Evolutionary conservation across 1,140 invertebrate species (phyloP), one percentile per base, ranked within the genome.

Genomic region (Platyscapa corneri): DNA sequence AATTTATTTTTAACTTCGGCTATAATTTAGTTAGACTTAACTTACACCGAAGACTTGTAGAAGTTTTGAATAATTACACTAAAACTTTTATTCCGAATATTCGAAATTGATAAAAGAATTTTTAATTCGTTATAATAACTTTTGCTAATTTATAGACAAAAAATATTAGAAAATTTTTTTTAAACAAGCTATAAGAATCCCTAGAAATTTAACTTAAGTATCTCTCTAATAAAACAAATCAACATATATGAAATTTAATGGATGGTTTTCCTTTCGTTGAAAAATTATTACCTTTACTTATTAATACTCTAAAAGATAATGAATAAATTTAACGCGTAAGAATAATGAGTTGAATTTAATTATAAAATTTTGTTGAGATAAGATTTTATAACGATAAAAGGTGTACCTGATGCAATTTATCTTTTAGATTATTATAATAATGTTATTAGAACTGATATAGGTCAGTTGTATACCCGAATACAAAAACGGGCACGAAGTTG

Each of bases 21-120:
- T 34, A 20, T 70, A 70, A 37, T 70, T 70, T 34, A 37, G 32
- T 34, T 32, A 70, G 23, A 70, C 37, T 37, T 34, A 20, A 37
- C 37, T 70, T 39, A 37, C 34, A 70, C 16, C 34, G 18, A 23
- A 34, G 32, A 16, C 18, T 37, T 23, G 34, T 32, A 53, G 2
- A 70, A 70, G 18, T 70, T 70, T 37, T 70, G 67, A 70, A 70
- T 37, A 70, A 37, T 70, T 70, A 70, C 67, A 37, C 8, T 74
- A 37, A 74, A 72, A 72, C 37, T 74, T n/a, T 20, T 8, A 42
- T 14, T 70, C 20, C 3, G 23, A 70, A 70, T 20, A 70, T 70
- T 6, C 37, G 32, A 20, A 70, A 70, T 70, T 70, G 34, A 70
- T 70, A 20, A 70, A 70, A 70, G 18, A 34, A 70, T 70, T 18